Base-by-base conservation (phyloP, 1,140 invertebrate species). In the Globodera rostochiensis region DNA sequence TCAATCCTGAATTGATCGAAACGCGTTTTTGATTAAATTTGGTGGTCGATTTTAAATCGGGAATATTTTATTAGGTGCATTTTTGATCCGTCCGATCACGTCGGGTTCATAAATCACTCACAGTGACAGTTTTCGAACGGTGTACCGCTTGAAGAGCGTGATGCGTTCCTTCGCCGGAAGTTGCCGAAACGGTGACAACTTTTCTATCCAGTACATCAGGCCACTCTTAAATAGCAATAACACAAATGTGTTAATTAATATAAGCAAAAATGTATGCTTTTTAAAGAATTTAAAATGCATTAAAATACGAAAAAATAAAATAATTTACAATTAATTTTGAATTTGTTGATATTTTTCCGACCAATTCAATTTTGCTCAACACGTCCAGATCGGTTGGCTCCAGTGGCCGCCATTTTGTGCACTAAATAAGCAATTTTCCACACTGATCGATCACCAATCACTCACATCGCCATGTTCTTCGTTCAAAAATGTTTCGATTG, bases 141-240 rank as follows among this genome's bases (percentile, higher is more conserved):
- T 21, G 49, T 73, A 79, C 19, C 78, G 67, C 78, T 81, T 81
- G 60, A 81, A 81, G 70, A 81, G 73, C 45, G 71, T 57, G 70
- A 46, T 69, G 67, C 80, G 47, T 21, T 78, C 80, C 25, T 79
- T 80, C n/a, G 46, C 15, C 5, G 75, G 49, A 6, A 82, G 75
- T n/a, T 79, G 6, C 49, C 25, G 45, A 49, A 70, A 82, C 53
- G 80, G 80, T 3, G 21, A 53, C 57, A 82, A 15, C 66, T 82
- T 82, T 11, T 82, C 80, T 53, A 82, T 79, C 76, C 75, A 82
- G 60, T 80, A 82, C 80, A 80, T 71, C 13, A 82, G 60, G 19
- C 80, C 80, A 73, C 69, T 15, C 57, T 60, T 36, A 36, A 36
- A 36, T 25, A 36, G 36, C 36, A 36, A 36, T 36, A 36, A 36